Evolutionary conservation across 2,888 invertebrate species (phyloP).

Genomic region (Phorcus lineatus): DNA sequence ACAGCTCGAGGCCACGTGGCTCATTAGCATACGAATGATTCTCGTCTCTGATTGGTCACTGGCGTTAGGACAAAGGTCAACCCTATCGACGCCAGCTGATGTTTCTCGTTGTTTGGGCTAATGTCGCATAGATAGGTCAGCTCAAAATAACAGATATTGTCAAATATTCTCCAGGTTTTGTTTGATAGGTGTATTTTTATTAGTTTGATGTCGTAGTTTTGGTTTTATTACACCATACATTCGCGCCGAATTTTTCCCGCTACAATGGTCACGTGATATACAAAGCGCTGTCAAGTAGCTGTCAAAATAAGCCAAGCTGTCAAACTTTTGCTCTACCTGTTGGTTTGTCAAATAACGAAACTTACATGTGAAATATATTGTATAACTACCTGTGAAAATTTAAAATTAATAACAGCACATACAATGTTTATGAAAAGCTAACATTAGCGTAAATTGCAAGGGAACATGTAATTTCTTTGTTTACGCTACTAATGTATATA

Average conservation of each 20-base stretch:
- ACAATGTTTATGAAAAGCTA: no score
- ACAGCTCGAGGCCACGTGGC: conserved; percentile 61
- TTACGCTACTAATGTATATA: conserved; percentile 13
- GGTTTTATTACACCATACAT: background rate
- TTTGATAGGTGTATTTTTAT: no score
- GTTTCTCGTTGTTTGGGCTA: conserved; percentile 14
- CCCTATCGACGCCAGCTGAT: conserved; percentile 19
- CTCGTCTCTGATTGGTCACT: conserved; percentile 26
- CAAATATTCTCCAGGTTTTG: background rate
- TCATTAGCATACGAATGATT: conserved; percentile 38
- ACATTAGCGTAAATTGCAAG: no score
- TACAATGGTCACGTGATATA: conserved; percentile 31
- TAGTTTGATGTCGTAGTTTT: no score
- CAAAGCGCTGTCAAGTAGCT: conserved; percentile 31
- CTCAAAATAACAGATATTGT: background rate
- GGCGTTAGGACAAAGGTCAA: conserved; percentile 26
- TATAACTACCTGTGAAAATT: background rate
- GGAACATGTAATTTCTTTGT: background rate
- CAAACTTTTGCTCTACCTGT: conserved; percentile 3
- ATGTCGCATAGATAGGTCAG: background rate
- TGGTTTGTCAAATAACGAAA: background rate
- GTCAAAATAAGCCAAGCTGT: conserved; percentile 25
- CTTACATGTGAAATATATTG: background rate
- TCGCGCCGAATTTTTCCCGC: conserved; percentile 20
- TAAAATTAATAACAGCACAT: no score